A percentile compares a stretch with the other conserved stretches of the same genome.
Conservation (phyloP, 2,797 vertebrate species). For the Poecilia velifera region DNA sequence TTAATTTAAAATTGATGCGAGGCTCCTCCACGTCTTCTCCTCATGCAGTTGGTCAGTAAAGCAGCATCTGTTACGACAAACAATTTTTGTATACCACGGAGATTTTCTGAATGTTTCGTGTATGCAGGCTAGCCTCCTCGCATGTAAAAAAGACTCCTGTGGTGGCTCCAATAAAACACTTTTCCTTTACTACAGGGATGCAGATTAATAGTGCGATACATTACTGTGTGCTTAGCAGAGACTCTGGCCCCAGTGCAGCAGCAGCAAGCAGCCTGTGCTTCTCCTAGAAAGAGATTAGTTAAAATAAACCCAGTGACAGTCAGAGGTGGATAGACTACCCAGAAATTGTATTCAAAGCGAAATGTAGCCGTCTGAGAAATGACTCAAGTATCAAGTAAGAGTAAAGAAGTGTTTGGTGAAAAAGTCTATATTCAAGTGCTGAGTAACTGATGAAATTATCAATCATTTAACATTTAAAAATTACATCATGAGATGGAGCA, state of each 20-base stretch:
- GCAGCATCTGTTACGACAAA: neutral
- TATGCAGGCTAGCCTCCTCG: constrained; percentile 36
- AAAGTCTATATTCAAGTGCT: no score
- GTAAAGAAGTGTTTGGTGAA: no score
- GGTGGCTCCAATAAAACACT: constrained; percentile 66
- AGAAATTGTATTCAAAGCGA: no score
- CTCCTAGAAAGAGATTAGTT: constrained; percentile 62
- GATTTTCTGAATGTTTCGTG: constrained; percentile 11
- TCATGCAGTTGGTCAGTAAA: neutral
- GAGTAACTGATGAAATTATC: no score
- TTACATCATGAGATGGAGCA: no score
- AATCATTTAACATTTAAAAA: no score
- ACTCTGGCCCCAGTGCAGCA: constrained; percentile 36
- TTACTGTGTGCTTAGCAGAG: constrained; percentile 67
- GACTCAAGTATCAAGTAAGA: no score
- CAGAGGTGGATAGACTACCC: no score
- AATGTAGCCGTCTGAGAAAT: no score
- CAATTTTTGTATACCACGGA: neutral
- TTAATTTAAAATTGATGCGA: neutral
- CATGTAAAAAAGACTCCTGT: constrained; percentile 67
- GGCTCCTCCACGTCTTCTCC: neutral
- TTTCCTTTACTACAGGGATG: constrained; percentile 66
- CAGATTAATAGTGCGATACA: constrained; percentile 76
- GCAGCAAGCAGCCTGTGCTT: constrained; percentile 41
- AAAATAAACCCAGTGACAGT: constrained; percentile 36